Evolutionary conservation across 2,888 invertebrate species (phyloP), one percentile per base, ranked within the genome.

Genomic region (Myopa tessellatipennis): DNA sequence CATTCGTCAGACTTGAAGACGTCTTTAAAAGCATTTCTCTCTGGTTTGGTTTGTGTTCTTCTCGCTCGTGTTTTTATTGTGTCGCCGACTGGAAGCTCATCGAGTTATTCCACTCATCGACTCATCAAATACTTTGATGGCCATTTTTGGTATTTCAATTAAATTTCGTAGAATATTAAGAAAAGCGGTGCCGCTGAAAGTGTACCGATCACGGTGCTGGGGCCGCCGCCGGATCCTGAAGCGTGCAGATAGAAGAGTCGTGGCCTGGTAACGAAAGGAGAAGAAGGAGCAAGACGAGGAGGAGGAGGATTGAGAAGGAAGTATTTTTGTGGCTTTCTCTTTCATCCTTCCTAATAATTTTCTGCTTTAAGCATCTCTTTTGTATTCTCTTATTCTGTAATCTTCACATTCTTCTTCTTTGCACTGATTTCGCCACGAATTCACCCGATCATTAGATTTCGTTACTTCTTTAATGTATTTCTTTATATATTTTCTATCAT

Each of bases 61-160:
- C 0, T n/a, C 4, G 5, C 61, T 45, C 45, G 45, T 10, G 2
- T 45, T 45, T 6, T 45, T 6, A 45, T 45, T 10, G 7, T 6
- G 18, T 38, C 72, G 26, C 45, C 12, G 61, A 16, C 18, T 61
- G 61, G 12, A 4, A 61, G 26, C 4, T 50, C 40, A 61, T 61
- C 73, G 45, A 10, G 10, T 45, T 45, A 6, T 45, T 45, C 45
- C 6, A 45, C 26, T 26, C 26, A 34, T 74, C 52, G 69, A 78
- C 76, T 79, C 84, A 80, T 83, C 83, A 45, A 45, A 61, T 61
- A 61, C 61, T 61, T 83, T 71, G 67, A 68, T 75, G 74, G 58
- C 87, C 86, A 85, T 86, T 87, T 87, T 86, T 85, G 87, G 86
- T 86, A 87, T 87, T 87, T 87, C 87, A 87, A 87, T 87, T 87